Evolutionary conservation across 2,888 invertebrate genomes (phyloP), one percentile per base, ranked within the genome.

Genomic region (Netelia fuscicornis): DNA sequence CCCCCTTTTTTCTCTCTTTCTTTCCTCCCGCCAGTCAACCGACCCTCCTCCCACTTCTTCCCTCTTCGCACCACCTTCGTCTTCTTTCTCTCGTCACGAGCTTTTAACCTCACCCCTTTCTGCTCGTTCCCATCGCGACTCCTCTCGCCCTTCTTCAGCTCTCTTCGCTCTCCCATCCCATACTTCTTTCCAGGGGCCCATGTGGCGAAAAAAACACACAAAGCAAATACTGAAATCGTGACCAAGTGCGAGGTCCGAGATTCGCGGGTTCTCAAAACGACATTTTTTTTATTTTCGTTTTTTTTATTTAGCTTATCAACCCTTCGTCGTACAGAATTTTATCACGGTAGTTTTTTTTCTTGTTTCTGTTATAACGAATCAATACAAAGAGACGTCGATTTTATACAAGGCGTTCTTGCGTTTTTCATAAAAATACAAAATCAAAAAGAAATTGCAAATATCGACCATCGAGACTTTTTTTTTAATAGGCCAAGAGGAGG

Each of bases 201-300:
- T 58, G 72, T 44, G 20, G 17, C 20, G 13, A 3, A 62, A 62
- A 62, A 17, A 17, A 17, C 17, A 62, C 62, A 62, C 62, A 62
- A 62, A 62, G 48, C 89, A 88, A 90, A 89, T 86, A 88, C 87
- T 87, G 89, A 89, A 92, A 90, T 92, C 92, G 92, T 92, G 92
- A 91, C 92, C 91, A 92, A 93, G 92, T 91, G 91, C 89, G 86
- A 89, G 82, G 64, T 84, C 58, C 76, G 71, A 82, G 65, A 78
- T 74, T 81, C 81, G 67, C 70, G 84, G 84, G 79, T 86, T 79
- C 85, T 86, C 84, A 88, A 85, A 83, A 81, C 52, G 44, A 25
- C 10, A 17, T 17, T 17, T 17, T 17, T 17, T 17, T 17, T 17
- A 17, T 17, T 0, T 17, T 17, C 10, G 42, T 48, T 25, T 42